These are phyloP conservation scores for Rhinopomastus cyanomelas DNA, from an alignment of 2,113 vertebrate genomes.

Conservation along the genomic window DNA sequence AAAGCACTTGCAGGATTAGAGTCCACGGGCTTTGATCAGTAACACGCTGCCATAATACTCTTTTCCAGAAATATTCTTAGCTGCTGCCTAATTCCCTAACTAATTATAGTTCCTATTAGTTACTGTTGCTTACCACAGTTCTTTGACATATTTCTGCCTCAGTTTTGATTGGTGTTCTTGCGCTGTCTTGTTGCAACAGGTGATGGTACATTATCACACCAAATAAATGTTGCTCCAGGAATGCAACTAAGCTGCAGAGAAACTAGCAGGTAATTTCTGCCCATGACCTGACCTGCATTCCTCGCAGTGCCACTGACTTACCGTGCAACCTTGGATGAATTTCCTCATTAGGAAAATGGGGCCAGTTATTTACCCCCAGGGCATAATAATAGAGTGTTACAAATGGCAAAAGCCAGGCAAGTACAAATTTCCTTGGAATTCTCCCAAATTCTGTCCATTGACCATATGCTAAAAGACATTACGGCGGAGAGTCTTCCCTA, in stretches of 20 bases:
- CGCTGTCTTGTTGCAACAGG: neutral
- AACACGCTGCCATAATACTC: neutral
- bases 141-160: slow-evolving; percentile 4
- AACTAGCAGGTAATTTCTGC: neutral
- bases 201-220: neutral
- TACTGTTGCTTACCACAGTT: neutral
- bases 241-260: neutral
- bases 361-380: slow-evolving; percentile 32
- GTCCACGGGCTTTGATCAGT: slow-evolving; percentile 6
- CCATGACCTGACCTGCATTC: slow-evolving; percentile 17
- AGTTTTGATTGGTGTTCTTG: neutral
- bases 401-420: neutral
- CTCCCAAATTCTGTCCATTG: slow-evolving; percentile 35
- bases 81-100: neutral
- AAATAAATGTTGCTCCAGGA: neutral
- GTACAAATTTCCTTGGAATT: slow-evolving; percentile 40
- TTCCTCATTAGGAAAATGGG: slow-evolving; percentile 52
- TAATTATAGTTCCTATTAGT: neutral
- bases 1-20: slow-evolving; percentile 4
- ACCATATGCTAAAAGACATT: slow-evolving; percentile 25
- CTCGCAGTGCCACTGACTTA: slow-evolving; percentile 19
- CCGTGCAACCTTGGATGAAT: slow-evolving; percentile 33
- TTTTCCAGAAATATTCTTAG: slow-evolving; percentile 14
- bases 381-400: neutral
- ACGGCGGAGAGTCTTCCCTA: neutral